These are phyloP conservation scores for Lampropteryx suffumata DNA, from an alignment of 2,888 invertebrate species.

Conservation along the genomic window DNA sequence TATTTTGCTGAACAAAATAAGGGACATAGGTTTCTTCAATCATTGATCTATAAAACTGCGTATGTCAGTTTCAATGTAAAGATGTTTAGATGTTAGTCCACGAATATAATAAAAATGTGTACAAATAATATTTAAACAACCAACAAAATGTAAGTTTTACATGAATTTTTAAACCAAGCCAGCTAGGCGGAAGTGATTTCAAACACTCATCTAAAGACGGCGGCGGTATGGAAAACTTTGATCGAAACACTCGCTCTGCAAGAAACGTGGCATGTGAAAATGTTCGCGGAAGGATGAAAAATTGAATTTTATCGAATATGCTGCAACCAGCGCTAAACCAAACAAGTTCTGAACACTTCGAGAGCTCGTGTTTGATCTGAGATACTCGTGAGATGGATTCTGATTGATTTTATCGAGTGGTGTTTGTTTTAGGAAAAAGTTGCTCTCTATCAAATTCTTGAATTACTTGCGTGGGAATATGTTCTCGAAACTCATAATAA, in stretches of 20 bases:
- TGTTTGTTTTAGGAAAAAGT: conserved; percentile 57
- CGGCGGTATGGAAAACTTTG: conserved; percentile 69
- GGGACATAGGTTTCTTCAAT: too few relatives aligned
- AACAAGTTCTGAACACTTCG: conserved; percentile 63
- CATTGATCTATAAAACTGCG: too few relatives aligned
- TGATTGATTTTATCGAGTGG: conserved; percentile 68
- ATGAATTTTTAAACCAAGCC: conserved; percentile 10
- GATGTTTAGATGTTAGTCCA: too few relatives aligned
- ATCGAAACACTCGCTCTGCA: conserved; percentile 72
- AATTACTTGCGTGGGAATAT: conserved; percentile 4
- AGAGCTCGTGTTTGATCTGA: conserved; percentile 62
- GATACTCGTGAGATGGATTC: conserved; percentile 63
- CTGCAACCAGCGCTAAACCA: conserved; percentile 60
- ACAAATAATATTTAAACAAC: background rate
- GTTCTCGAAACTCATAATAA: conserved; percentile 1
- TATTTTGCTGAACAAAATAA: too few relatives aligned
- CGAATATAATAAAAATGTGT: background rate
- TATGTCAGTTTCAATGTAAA: too few relatives aligned
- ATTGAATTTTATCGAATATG: conserved; percentile 72
- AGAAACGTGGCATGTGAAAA: conserved; percentile 65
- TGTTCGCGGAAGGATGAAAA: conserved; percentile 49
- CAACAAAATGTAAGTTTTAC: conserved; percentile 1
- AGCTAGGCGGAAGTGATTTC: conserved; percentile 30
- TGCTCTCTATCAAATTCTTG: conserved; percentile 19
- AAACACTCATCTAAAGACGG: conserved; percentile 46